Percentiles rank a stretch among this genome's conserved stretches.
Conservation (phyloP, 2,113 vertebrate species). For the Cinclus mexicanus region DNA sequence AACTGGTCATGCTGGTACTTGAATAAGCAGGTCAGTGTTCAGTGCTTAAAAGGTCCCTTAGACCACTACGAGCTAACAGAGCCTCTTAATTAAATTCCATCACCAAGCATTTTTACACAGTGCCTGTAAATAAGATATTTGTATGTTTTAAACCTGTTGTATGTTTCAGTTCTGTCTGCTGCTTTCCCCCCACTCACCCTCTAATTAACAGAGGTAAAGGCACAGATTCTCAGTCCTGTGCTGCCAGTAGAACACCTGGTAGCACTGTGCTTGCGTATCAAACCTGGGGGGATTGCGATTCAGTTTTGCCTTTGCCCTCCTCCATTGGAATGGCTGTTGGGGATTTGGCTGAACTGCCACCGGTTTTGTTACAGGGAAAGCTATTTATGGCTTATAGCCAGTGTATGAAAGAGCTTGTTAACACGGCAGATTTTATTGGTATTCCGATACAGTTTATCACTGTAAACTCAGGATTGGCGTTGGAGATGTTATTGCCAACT, state of each 20-base stretch:
- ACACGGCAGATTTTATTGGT: background rate
- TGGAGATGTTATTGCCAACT: background rate
- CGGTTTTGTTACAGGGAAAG: background rate
- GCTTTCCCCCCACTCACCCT: rapidly evolving
- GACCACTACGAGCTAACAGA: rapidly evolving
- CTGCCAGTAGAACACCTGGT: no score
- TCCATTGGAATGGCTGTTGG: rapidly evolving
- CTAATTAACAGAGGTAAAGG: background rate
- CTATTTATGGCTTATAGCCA: background rate
- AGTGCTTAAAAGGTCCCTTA: background rate
- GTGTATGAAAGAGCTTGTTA: background rate
- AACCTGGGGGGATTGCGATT: background rate
- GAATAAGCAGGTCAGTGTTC: background rate
- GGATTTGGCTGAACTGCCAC: background rate
- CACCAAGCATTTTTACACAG: rapidly evolving
- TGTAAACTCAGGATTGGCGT: background rate
- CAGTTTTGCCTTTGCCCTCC: background rate
- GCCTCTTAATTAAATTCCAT: background rate
- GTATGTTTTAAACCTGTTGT: background rate
- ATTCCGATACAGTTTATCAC: background rate
- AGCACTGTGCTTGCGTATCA: background rate
- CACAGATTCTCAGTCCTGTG: background rate
- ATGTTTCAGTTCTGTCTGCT: background rate
- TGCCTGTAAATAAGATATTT: background rate
- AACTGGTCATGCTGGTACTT: rapidly evolving